Conservation (phyloP, 2,113 vertebrate genomes). For the Bucco capensis region DNA sequence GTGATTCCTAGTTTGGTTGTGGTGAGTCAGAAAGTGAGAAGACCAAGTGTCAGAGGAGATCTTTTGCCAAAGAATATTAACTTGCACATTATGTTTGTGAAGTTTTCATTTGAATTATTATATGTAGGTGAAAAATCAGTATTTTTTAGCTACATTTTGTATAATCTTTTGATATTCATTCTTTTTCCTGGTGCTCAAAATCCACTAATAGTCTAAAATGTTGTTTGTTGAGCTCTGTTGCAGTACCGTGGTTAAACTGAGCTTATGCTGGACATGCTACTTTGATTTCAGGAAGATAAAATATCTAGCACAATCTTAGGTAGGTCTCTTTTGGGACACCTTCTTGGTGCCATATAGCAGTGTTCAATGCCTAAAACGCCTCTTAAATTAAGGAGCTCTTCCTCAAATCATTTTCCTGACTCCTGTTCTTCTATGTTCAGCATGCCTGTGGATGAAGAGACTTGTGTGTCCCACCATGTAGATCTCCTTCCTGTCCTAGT, state of each 20-base stretch:
- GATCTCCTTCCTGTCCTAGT: neutral
- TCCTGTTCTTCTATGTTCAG: neutral
- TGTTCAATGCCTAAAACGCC: neutral
- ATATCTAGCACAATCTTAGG: neutral
- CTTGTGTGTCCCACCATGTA: neutral
- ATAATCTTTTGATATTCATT: neutral
- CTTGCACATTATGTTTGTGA: neutral
- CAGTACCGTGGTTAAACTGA: neutral
- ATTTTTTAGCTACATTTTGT: neutral
- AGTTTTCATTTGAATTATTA: neutral
- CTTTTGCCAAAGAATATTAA: neutral
- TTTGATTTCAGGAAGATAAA: neutral
- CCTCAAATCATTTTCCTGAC: neutral
- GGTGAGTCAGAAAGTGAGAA: neutral
- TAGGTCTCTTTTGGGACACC: neutral
- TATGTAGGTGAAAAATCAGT: neutral
- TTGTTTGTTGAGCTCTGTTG: neutral
- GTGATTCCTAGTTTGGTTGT: neutral
- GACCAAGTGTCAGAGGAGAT: neutral
- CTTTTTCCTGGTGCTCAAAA: neutral
- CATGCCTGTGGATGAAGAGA: neutral
- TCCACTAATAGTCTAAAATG: neutral
- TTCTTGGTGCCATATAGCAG: neutral
- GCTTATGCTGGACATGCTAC: neutral
- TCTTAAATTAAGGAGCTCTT: neutral